Conservation (phyloP, 2,797 vertebrate genomes). For the Typhlichthys eigenmanni region DNA sequence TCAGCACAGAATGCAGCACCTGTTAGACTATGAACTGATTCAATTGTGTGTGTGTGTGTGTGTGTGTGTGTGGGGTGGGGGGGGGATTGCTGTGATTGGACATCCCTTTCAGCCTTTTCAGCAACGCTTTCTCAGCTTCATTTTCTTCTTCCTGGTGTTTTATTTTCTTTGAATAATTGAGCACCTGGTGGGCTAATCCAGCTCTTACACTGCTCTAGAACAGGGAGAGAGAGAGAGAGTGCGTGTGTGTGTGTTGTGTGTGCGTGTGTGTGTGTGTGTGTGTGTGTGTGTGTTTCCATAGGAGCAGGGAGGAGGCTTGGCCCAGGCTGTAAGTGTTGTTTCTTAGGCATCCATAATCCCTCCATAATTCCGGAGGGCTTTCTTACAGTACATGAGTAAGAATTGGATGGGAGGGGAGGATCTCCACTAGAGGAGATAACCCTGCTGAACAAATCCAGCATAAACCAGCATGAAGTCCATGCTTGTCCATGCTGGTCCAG, state of each 20-base stretch:
- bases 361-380: too few relatives aligned
- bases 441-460: too few relatives aligned
- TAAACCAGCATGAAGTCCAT: too few relatives aligned
- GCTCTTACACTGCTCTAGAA: slow-evolving; percentile 17
- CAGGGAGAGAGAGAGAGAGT: slow-evolving; percentile 6
- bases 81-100: neutral
- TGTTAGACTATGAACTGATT: slow-evolving; percentile 31
- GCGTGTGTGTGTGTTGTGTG: neutral
- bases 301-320: slow-evolving; percentile 44
- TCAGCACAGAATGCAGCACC: slow-evolving; percentile 42
- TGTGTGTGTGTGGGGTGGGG: neutral
- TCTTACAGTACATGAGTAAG: neutral
- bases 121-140: neutral
- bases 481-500: too few relatives aligned
- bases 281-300: slow-evolving; percentile 33
- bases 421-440: neutral
- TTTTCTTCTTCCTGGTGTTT: neutral
- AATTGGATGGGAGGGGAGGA: slow-evolving; percentile 1
- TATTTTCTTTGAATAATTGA: slow-evolving; percentile 49
- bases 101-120: neutral
- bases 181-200: slow-evolving; percentile 70
- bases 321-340: slow-evolving; percentile 58
- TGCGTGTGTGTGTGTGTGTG: slow-evolving; percentile 22
- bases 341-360: slow-evolving; percentile 29
- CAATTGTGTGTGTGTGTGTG: too few relatives aligned